phyloP scores from a whole-genome alignment of 2,888 invertebrate species.

The Alsophila aescularia region DNA sequence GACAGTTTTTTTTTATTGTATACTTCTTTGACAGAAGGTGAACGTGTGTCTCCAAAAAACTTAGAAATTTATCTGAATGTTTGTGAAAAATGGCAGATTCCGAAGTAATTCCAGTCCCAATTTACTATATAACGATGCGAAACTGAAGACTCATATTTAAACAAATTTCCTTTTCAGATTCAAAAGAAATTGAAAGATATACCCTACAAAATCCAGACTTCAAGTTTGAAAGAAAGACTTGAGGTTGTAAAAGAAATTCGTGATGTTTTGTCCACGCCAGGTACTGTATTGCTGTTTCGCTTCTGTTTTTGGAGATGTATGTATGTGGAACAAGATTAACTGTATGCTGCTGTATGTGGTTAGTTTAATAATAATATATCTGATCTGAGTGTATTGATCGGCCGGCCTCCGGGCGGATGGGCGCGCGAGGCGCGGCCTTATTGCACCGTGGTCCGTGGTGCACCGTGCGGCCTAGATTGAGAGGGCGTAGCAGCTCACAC shows the following conservation, averaged over 20 bases:
- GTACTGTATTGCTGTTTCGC: slow-evolving; percentile 64
- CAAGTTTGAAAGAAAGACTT: slow-evolving; percentile 88
- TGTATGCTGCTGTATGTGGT: slow-evolving; percentile 34
- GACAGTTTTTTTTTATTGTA: not conserved
- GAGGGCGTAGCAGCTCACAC: too few species aligned
- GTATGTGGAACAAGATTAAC: slow-evolving; percentile 10
- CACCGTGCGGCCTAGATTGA: too few species aligned
- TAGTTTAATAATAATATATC: slow-evolving; percentile 35
- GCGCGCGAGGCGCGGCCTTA: slow-evolving; percentile 1
- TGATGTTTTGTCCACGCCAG: slow-evolving; percentile 89
- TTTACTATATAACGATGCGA: not conserved
- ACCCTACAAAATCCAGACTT: slow-evolving; percentile 88
- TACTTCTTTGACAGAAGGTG: slow-evolving; percentile 10
- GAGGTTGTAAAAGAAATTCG: slow-evolving; percentile 87
- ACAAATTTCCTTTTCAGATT: slow-evolving; percentile 71
- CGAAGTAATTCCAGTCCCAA: slow-evolving; percentile 78
- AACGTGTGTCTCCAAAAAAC: slow-evolving; percentile 31
- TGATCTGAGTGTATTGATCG: slow-evolving; percentile 49
- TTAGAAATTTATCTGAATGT: slow-evolving; percentile 61
- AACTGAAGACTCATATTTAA: not conserved
- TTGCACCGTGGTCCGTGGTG: slow-evolving; percentile 1
- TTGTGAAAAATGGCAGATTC: slow-evolving; percentile 87
- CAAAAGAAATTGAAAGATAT: slow-evolving; percentile 89
- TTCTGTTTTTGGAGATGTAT: not conserved
- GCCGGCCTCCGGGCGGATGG: slow-evolving; percentile 26